These are phyloP conservation scores for Charadrius vociferus DNA, from an alignment of 2,113 vertebrate genomes.

Conservation along the genomic window DNA sequence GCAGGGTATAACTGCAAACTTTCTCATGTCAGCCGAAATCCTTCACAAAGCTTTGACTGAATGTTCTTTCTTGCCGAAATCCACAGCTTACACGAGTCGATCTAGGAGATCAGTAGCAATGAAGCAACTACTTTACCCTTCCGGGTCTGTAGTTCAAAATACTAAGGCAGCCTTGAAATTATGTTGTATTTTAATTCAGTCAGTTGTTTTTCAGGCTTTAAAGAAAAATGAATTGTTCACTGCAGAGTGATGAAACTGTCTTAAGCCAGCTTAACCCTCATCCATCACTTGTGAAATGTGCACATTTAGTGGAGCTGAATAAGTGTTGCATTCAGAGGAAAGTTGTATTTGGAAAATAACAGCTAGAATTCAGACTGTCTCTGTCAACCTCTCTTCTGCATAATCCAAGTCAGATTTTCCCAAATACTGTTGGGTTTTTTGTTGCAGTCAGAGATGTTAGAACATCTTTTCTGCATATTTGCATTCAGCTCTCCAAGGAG, in stretches of 20 bases:
- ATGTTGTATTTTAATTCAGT: neutral
- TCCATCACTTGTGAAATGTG: neutral
- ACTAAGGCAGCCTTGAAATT: neutral
- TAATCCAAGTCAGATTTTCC: neutral
- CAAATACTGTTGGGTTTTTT: neutral
- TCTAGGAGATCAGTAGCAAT: neutral
- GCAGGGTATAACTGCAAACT: neutral
- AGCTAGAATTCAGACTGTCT: neutral
- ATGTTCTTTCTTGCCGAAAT: neutral
- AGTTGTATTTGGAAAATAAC: neutral
- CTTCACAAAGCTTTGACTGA: neutral
- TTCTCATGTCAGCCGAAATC: neutral
- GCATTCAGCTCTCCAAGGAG: neutral
- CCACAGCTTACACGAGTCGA: rapidly evolving
- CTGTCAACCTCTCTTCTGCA: neutral
- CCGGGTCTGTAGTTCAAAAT: neutral
- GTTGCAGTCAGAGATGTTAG: neutral
- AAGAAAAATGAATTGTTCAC: neutral
- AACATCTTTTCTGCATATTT: neutral
- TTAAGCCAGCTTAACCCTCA: neutral
- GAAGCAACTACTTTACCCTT: neutral
- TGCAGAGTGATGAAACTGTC: neutral
- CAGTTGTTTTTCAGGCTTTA: neutral
- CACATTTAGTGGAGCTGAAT: neutral
- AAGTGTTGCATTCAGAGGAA: neutral